Percentiles rank a stretch among this genome's conserved stretches.
Conservation (phyloP, 2,797 vertebrate species). For the Hyperoplus lanceolatus region DNA sequence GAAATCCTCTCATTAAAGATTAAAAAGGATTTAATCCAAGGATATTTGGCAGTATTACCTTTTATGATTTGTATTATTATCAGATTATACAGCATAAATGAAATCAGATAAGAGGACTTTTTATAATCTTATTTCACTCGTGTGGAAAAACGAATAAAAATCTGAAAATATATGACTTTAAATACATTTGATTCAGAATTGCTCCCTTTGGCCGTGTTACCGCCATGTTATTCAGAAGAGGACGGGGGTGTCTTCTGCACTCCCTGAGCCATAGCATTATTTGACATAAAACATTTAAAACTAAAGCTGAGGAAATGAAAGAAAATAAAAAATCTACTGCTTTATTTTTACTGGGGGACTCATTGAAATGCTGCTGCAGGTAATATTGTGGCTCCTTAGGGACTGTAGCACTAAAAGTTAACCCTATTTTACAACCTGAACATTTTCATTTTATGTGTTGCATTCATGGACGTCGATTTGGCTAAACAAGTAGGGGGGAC, state of each 20-base stretch:
- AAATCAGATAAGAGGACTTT: not conserved
- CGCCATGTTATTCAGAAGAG: slow-evolving; percentile 21
- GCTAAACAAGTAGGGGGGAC: no score
- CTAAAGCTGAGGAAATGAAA: slow-evolving; percentile 54
- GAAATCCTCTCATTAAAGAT: not conserved
- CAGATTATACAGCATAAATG: not conserved
- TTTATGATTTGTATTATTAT: no score
- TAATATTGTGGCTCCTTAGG: slow-evolving; percentile 46
- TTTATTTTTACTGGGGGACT: slow-evolving; percentile 69
- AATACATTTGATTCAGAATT: slow-evolving; percentile 7
- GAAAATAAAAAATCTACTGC: slow-evolving; percentile 52
- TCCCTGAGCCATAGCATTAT: slow-evolving; percentile 37
- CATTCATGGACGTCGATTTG: no score
- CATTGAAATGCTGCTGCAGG: slow-evolving; percentile 50
- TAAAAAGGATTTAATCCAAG: not conserved
- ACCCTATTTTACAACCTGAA: slow-evolving; percentile 32
- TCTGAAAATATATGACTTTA: slow-evolving; percentile 17
- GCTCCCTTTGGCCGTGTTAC: slow-evolving; percentile 26
- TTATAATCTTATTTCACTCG: not conserved
- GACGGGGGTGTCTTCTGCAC: not conserved
- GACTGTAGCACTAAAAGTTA: slow-evolving; percentile 35
- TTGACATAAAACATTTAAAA: slow-evolving; percentile 61
- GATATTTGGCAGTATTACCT: not conserved
- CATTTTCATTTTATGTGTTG: slow-evolving; percentile 53
- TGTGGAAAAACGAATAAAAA: not conserved